Evolutionary conservation across 2,888 invertebrate genomes (phyloP).

Genomic region (Rhagonycha fulva): DNA sequence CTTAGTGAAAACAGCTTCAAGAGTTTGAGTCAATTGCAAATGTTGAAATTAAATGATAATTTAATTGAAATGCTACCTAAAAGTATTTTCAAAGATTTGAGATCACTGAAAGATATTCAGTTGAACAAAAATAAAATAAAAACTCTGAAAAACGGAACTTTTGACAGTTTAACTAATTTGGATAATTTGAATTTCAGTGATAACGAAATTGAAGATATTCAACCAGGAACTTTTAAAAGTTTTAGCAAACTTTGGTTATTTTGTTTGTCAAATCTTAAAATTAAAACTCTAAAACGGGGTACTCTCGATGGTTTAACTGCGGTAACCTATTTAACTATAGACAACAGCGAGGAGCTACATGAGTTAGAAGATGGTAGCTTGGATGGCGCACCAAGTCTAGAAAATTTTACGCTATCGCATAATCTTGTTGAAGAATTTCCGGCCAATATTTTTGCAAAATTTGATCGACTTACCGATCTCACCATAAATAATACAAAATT

Average conservation of each 20-base stretch:
- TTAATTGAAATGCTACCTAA: background rate
- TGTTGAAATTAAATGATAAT: conserved; percentile 33
- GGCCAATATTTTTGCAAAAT: background rate
- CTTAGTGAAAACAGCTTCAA: conserved; percentile 8
- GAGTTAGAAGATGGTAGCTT: background rate
- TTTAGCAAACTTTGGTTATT: conserved; percentile 31
- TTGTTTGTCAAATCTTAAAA: conserved; percentile 14
- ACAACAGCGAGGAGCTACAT: background rate
- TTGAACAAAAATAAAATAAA: conserved; percentile 16
- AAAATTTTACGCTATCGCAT: background rate
- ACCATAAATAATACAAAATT: conserved; percentile 11
- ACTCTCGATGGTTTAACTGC: background rate
- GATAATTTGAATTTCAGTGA: conserved; percentile 34
- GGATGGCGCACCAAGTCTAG: background rate
- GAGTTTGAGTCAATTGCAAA: conserved; percentile 25
- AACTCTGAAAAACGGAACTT: conserved; percentile 26
- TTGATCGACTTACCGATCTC: background rate
- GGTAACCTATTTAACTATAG: background rate
- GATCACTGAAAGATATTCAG: background rate
- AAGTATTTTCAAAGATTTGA: conserved; percentile 2
- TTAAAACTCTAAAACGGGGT: background rate
- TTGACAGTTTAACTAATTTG: conserved; percentile 27
- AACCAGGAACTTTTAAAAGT: conserved; percentile 20
- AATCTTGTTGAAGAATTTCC: background rate
- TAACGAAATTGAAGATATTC: conserved; percentile 32